Base-by-base conservation (phyloP, 2,797 vertebrate species). In the Hyperoplus lanceolatus region DNA sequence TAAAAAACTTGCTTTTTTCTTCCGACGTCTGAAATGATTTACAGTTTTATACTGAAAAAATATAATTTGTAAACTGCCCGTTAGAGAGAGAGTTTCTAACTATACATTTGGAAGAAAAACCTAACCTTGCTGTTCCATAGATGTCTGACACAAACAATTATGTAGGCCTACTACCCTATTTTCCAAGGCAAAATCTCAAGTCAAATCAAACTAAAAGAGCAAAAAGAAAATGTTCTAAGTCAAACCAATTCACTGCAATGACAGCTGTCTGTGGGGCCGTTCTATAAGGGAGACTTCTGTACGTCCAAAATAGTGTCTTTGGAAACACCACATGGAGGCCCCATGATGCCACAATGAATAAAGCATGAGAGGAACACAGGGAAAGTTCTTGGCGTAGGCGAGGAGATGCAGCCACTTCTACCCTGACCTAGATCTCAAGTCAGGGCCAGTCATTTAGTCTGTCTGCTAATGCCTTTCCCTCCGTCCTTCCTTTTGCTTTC, bases 341-440 rank as follows among this genome's bases (percentile, higher is more conserved):
- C 77, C 73, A 13, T 41, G 73, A 85, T 83, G 84, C 76, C 82
- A 79, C 80, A 0, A 84, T 89, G 80, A 92, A 91, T 94, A 93
- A 93, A 79, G 79, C 88, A 93, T 90, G 89, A 92, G 75, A 70
- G 75, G 73, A 82, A 80, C 80, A 77, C 64, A 5, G 75, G 62
- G 54, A 88, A 85, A 86, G 81, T 84, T 86, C 82, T 84, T 77
- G 78, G 85, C 80, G 89, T 59, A 46, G 73, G 62, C 65, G 66
- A 69, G 82, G 78, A 84, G 80, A 92, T 57, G 66, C 72, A 87
- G 71, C 72, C 86, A 63, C 82, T 83, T 86, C 84, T 85, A 3
- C 43, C 36, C 74, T 92, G 90, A 90, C 92, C 91, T 79, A 92
- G 80, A 91, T 92, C 87, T 82, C 48, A 73, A 29, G 43, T 54